Conservation (phyloP, 1,140 invertebrate genomes). For the Philotrypesis tridentata region DNA sequence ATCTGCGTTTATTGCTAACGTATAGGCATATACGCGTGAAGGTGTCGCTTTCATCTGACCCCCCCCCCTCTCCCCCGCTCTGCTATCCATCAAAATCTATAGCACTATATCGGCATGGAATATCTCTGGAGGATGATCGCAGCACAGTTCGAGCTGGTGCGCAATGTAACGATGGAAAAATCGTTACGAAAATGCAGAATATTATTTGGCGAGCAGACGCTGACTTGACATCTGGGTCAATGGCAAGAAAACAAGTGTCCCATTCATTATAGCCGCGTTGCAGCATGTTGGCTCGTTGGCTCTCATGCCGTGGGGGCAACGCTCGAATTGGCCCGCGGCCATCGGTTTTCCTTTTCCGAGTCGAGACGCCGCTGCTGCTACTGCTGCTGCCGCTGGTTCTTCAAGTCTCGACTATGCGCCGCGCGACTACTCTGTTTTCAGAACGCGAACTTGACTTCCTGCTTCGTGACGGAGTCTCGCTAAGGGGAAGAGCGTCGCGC, state of each 20-base stretch:
- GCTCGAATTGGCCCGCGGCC: conserved; percentile 38
- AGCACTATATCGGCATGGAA: too few species aligned
- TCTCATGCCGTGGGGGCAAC: conserved; percentile 20
- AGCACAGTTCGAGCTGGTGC: too few species aligned
- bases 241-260: conserved; percentile 41
- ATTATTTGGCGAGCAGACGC: too few species aligned
- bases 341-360: conserved; percentile 34
- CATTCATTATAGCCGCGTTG: conserved; percentile 30
- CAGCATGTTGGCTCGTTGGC: background rate
- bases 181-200: background rate
- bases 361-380: too few species aligned
- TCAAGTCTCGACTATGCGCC: background rate
- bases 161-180: background rate
- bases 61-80: too few species aligned
- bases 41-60: too few species aligned
- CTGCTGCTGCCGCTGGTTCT: too few species aligned
- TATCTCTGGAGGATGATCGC: too few species aligned
- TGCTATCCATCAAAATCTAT: too few species aligned
- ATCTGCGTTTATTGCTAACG: too few species aligned
- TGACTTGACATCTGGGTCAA: conserved; percentile 24
- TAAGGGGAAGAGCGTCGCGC: background rate
- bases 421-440: background rate
- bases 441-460: background rate
- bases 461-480: background rate
- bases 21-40: too few species aligned